These are phyloP conservation scores for Strigamia maritima DNA, from an alignment of 2,888 invertebrate genomes.

Conservation along the genomic window DNA sequence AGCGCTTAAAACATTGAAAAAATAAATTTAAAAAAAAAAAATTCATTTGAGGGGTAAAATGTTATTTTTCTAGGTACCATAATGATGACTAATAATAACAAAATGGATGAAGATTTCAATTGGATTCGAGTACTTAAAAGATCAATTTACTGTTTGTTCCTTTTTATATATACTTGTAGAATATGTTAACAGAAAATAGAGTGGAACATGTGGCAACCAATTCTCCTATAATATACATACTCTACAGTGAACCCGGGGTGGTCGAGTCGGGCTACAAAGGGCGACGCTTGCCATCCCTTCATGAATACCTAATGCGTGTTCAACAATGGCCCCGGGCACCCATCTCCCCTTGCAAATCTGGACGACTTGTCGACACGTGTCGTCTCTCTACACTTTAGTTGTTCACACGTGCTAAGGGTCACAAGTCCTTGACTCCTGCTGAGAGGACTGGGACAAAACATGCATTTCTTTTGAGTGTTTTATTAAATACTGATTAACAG, in stretches of 20 bases:
- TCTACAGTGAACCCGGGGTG: not conserved
- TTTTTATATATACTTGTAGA: not conserved
- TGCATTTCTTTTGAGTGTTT: not conserved
- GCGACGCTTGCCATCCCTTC: not conserved
- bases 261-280: not conserved
- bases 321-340: not conserved
- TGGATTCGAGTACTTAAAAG: too few relatives aligned
- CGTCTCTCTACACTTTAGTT: not conserved
- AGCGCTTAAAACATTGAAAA: too few relatives aligned
- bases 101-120: too few relatives aligned
- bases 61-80: too few relatives aligned
- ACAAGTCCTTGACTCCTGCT: conserved; percentile 18
- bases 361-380: not conserved
- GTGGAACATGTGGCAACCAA: not conserved
- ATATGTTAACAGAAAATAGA: not conserved
- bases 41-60: too few relatives aligned
- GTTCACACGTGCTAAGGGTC: conserved; percentile 28
- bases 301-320: conserved; percentile 14
- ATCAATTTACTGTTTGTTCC: too few relatives aligned
- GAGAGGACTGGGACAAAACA: not conserved
- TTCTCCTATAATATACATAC: not conserved
- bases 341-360: not conserved
- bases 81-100: too few relatives aligned
- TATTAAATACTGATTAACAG: not conserved
- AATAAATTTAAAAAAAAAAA: too few relatives aligned